Conservation (phyloP, 1,140 invertebrate species). For the Rhynchophorus ferrugineus region DNA sequence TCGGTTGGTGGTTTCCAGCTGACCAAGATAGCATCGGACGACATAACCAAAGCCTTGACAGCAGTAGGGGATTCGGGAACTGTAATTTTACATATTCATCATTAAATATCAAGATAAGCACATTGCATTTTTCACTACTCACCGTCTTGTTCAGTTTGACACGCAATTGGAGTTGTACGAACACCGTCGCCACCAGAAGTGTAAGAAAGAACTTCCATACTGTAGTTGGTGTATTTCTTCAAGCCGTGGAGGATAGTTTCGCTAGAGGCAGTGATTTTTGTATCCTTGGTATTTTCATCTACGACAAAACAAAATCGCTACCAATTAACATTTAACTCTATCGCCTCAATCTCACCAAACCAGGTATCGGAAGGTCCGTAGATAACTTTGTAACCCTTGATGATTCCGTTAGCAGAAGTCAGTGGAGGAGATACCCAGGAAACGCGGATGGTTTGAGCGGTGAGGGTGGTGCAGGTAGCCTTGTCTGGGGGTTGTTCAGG, state of each 20-base stretch:
- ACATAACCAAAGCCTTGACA: conserved; percentile 89
- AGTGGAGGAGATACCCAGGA: conserved; percentile 88
- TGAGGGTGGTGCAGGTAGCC: conserved; percentile 82
- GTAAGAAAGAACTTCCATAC: conserved; percentile 90
- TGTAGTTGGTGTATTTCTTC: conserved; percentile 95
- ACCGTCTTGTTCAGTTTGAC: conserved; percentile 94
- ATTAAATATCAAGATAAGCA: background rate
- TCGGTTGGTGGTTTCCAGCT: conserved; percentile 88
- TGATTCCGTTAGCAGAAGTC: conserved; percentile 84
- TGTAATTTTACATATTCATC: conserved; percentile 40
- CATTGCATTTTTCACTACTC: conserved; percentile 13
- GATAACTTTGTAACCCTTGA: conserved; percentile 94
- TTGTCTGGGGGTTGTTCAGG: conserved; percentile 90
- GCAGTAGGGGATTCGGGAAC: conserved; percentile 87
- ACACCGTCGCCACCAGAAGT: conserved; percentile 95
- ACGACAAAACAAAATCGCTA: conserved; percentile 23
- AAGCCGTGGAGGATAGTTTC: conserved; percentile 88
- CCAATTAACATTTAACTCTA: conserved; percentile 7
- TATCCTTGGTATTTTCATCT: conserved; percentile 88
- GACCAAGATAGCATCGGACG: conserved; percentile 80
- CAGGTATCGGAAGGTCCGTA: conserved; percentile 87
- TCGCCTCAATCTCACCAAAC: conserved; percentile 62
- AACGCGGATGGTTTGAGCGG: conserved; percentile 87
- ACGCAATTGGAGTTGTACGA: conserved; percentile 80
- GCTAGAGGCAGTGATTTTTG: conserved; percentile 83